Evolutionary conservation across 2,888 invertebrate genomes (phyloP).

Genomic region (Laspeyria flexula): DNA sequence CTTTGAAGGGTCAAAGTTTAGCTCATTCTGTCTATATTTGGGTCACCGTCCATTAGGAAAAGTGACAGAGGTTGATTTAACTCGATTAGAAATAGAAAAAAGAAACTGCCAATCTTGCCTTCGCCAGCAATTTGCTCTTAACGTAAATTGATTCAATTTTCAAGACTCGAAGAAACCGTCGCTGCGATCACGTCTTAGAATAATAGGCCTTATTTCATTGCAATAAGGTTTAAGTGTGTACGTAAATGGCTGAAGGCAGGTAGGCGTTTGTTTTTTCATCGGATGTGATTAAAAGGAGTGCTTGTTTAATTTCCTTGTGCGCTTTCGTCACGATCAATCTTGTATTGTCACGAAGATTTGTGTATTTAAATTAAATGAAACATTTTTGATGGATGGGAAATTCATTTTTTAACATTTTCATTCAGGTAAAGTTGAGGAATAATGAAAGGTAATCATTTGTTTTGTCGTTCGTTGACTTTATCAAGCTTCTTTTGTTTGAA

Average conservation of each 20-base stretch:
- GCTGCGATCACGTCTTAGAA: constrained; percentile 22
- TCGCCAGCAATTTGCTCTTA: constrained; percentile 60
- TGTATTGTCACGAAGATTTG: constrained; percentile 23
- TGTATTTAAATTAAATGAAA: constrained; percentile 19
- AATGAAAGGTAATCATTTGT: background rate
- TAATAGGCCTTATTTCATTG: constrained; percentile 29
- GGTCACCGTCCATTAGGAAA: constrained; percentile 46
- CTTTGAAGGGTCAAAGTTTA: too few relatives aligned
- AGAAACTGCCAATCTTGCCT: constrained; percentile 58
- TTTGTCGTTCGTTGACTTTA: too few relatives aligned
- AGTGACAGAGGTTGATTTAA: constrained; percentile 57
- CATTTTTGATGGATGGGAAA: background rate
- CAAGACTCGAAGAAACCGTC: constrained; percentile 34
- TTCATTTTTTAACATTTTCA: background rate
- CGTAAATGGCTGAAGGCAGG: constrained; percentile 4
- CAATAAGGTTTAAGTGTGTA: constrained; percentile 14
- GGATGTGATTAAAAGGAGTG: constrained; percentile 35
- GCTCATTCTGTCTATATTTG: constrained; percentile 26
- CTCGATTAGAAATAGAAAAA: constrained; percentile 60
- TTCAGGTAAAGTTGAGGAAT: background rate
- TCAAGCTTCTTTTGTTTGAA: too few relatives aligned
- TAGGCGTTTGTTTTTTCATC: constrained; percentile 33
- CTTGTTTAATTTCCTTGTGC: constrained; percentile 46
- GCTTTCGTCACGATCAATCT: constrained; percentile 22
- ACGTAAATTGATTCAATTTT: constrained; percentile 68